A percentile compares a stretch with the other conserved stretches of the same genome.
phyloP scores from a whole-genome alignment of 2,797 vertebrate genomes.

The Dromococcyx pavoninus region DNA sequence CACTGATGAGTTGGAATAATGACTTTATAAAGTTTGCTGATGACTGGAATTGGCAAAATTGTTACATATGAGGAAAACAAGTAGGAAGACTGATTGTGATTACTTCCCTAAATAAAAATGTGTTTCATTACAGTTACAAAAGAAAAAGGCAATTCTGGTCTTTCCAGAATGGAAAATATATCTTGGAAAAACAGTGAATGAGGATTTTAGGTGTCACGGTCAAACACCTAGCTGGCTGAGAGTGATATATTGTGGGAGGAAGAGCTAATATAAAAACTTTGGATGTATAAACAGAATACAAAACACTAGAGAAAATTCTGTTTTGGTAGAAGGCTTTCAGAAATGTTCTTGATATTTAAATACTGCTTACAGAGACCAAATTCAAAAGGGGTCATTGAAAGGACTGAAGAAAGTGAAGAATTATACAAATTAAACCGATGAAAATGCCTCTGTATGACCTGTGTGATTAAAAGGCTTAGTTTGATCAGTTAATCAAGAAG shows the following conservation, averaged over 20 bases:
- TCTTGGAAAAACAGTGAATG: background rate
- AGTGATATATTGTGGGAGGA: background rate
- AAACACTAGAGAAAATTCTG: background rate
- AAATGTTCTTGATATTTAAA: slow-evolving; percentile 10
- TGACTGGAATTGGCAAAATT: background rate
- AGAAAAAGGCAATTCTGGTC: background rate
- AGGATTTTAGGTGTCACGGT: background rate
- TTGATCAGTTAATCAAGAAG: slow-evolving; percentile 28
- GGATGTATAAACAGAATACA: background rate
- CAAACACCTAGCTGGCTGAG: background rate
- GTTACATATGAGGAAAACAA: background rate
- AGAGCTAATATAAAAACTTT: background rate
- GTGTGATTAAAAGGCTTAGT: background rate
- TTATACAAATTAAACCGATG: slow-evolving; percentile 6
- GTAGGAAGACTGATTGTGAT: background rate
- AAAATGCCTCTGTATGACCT: background rate
- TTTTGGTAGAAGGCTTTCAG: background rate
- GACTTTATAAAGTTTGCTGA: background rate
- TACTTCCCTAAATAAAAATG: background rate
- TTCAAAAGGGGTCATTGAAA: background rate
- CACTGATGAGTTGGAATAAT: background rate
- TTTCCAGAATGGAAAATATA: background rate
- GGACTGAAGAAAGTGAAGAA: background rate
- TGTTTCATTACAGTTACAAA: background rate
- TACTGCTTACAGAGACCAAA: background rate